Evolutionary conservation across 2,888 invertebrate genomes (phyloP), one percentile per base, ranked within the genome.

Genomic region (Glyphotaelius pellucidus): DNA sequence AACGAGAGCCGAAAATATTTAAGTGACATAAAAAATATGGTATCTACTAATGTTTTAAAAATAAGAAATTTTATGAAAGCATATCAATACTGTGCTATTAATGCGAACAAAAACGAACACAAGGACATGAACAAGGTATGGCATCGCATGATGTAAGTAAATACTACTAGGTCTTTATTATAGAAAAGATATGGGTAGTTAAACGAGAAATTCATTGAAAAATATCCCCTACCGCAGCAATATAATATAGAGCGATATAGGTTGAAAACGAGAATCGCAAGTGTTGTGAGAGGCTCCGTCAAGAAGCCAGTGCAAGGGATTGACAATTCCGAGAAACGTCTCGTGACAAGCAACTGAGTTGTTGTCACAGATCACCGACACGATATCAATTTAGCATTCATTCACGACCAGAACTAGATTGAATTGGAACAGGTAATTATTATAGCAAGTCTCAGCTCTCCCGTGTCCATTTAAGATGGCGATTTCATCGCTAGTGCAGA

Each of bases 381-480:
- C 35, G 88, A 88, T 88, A 88, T 35, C 30, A 67, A 88, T 30
- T 88, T 52, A 47, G 42, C 67, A 88, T 88, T 87, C 87, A 87
- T 47, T 87, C 87, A 87, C 47, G 87, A 52, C 52, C 67, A 87
- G 67, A 87, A 67, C 87, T 67, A 47, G 87, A 87, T 87, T 52
- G 15, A 85, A 35, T 67, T 67, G 52, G 52, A 67, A 67, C 52
- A 67, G 19, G 52, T 67, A 67, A 67, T 67, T 67, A 67, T 67
- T 67, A 67, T 67, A 67, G 52, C 83, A 83, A 32, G 19, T n/a
- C 83, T 83, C 83, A 19, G 19, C 30, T 83, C 83, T 35, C 83
- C 52, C 52, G 52, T 25, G 52, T 67, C 52, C 52, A 67, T 67
- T 67, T 67, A 67, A 67, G 19, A 25, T 67, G 52, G 52, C 52